Evolutionary conservation across 2,888 invertebrate species (phyloP), one percentile per base, ranked within the genome.

Genomic region (Rutpela maculata): DNA sequence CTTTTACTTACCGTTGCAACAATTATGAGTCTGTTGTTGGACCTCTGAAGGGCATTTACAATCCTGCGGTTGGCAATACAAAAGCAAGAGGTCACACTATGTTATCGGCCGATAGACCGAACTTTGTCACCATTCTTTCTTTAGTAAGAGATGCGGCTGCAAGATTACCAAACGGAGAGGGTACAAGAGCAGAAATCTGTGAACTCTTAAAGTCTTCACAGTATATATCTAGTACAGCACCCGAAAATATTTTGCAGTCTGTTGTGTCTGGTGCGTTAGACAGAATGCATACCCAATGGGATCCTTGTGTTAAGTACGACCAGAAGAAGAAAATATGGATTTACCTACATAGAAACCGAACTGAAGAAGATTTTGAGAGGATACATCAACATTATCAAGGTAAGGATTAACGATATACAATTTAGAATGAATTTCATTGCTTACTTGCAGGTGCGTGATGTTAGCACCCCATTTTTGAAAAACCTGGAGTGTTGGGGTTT

Each of bases 61-160:
- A 92, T 72, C 93, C 93, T 74, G 92, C 93, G 67, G 90, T 92
- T 63, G 92, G 92, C 0, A 88, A 91, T 38, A 90, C 91, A 1
- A 92, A 92, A 88, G 95, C 96, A 0, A 92, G 96, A 57, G 97
- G 96, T n/a, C 96, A 97, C 86, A 94, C 95, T 1, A 92, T 98
- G 85, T 91, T 98, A 82, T 93, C 93, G 5, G 93, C 95, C 0
- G 95, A 95, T 86, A 91, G 98, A 43, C 98, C 98, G 35, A 95
- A 97, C 60, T 97, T 95, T 89, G 98, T 98, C 22, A 96, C 97
- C 50, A 96, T 98, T 85, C 90, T 97, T 38, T 96, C 98, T 6
- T 91, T 98, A 60, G 97, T 98, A n/a, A 92, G 98, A 50, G 98
- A 98, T 91, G 97, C 98, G 0, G 95, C 97, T 0, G 98, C 98